Base-by-base conservation (phyloP, 1,140 invertebrate genomes). In the Chironomus striatipennis region DNA sequence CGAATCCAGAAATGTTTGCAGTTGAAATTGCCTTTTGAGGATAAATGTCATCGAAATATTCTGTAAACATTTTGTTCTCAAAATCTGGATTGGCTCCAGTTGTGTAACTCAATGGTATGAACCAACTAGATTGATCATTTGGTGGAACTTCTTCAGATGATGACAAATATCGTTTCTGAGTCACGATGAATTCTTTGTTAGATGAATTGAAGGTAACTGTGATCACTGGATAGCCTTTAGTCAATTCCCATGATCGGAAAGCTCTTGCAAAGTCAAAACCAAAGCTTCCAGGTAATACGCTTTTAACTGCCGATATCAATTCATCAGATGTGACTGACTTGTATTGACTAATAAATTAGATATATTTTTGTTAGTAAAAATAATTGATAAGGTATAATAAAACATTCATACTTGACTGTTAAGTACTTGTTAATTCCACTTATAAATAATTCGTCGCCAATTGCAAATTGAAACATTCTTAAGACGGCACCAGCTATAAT, bases 201-300 rank as follows among this genome's bases (percentile, higher is more conserved):
- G 4, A 1, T 1, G 9, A 2, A 70, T 18, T 9, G 10, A 20
- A 70, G n/a, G 0, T 70, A 6, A 93, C 88, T 1, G 83, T 88
- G 0, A 97, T 79, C 0, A 95, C 84, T 0, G 96, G 95, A 79
- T 89, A 96, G 1, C 95, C 95, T 88, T 92, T 96, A 83, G 98
- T 95, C 20, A 87, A 84, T 0, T 92, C 95, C 92, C 94, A 98
- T 0, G 94, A 95, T 74, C 93, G 88, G 90, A 97, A 84, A 12
- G 87, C 78, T 1, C 81, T 75, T 6, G 78, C 73, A 8, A 85
- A 77, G 3, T 78, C 79, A 2, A 79, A 78, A 17, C 8, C 65
- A 18, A 8, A 20, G 20, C 7, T 70, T 20, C 12, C 47, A 57
- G 0, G 85, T 43, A 7, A 86, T 78, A 20, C 85, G 75, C 84